These are phyloP conservation scores for Metopia argyrocephala DNA, from an alignment of 2,888 invertebrate species.

Conservation along the genomic window DNA sequence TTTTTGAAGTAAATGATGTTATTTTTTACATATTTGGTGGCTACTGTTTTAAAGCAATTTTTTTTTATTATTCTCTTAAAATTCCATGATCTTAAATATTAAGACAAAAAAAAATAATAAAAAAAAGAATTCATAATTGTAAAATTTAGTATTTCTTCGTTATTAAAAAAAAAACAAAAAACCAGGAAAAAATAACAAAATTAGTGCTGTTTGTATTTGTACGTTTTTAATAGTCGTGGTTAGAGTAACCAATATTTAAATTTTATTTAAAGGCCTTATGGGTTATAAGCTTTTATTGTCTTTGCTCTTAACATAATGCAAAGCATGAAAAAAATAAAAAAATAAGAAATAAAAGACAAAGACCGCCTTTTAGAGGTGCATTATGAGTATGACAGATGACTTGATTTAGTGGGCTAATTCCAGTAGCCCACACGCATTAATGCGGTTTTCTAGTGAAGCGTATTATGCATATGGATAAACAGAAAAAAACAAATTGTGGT, in stretches of 20 bases:
- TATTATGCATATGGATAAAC: neutral
- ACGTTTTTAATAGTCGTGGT: constrained; percentile 55
- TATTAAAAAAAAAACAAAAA: too few species aligned
- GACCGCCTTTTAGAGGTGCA: constrained; percentile 38
- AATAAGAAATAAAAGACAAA: constrained; percentile 38
- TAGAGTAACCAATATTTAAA: constrained; percentile 54
- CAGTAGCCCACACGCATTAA: constrained; percentile 55
- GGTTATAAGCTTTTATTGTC: constrained; percentile 7
- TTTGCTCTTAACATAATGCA: neutral
- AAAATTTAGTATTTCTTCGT: neutral
- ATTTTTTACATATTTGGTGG: constrained; percentile 55
- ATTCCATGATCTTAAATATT: constrained; percentile 63
- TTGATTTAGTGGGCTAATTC: constrained; percentile 60
- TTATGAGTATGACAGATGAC: constrained; percentile 56
- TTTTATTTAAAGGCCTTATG: neutral
- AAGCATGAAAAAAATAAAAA: too few species aligned
- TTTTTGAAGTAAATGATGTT: constrained; percentile 28
- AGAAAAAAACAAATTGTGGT: constrained; percentile 23
- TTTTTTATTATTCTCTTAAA: constrained; percentile 8
- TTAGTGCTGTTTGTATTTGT: constrained; percentile 44
- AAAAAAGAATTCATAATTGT: constrained; percentile 56
- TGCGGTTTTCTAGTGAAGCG: constrained; percentile 30
- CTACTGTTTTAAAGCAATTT: constrained; percentile 43
- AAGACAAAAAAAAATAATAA: too few species aligned
- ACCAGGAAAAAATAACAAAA: constrained; percentile 41